These are phyloP conservation scores for Phaethon lepturus DNA, from an alignment of 2,113 vertebrate species.

Conservation along the genomic window DNA sequence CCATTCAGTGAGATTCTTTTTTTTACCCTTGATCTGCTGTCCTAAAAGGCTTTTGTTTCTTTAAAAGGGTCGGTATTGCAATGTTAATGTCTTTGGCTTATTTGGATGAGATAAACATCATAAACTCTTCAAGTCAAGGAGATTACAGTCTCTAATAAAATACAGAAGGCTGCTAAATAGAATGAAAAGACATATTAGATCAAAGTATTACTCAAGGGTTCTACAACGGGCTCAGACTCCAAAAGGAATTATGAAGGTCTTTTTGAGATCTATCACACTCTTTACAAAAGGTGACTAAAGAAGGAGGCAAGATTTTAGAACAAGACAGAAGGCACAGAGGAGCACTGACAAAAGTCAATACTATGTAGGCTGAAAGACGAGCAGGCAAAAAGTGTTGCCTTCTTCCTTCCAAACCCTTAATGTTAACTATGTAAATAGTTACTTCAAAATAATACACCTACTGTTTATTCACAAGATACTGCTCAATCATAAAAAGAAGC, in stretches of 20 bases:
- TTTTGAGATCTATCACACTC: background rate
- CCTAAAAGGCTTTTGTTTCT: background rate
- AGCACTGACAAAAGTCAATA: background rate
- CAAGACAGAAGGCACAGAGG: background rate
- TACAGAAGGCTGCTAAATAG: background rate
- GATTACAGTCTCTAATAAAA: slow-evolving; percentile 18
- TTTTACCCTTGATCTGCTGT: background rate
- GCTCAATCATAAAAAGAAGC: background rate
- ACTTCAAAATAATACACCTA: background rate
- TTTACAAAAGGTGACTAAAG: background rate
- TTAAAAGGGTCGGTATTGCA: background rate
- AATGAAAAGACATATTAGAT: slow-evolving; percentile 6
- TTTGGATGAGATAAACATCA: slow-evolving; percentile 30
- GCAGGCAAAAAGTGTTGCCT: background rate
- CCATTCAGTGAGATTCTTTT: background rate
- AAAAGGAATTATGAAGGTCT: slow-evolving; percentile 33
- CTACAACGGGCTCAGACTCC: background rate
- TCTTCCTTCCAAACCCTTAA: background rate
- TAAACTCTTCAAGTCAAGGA: slow-evolving; percentile 27
- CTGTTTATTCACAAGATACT: background rate
- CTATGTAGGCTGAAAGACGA: background rate
- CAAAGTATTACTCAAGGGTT: slow-evolving; percentile 7
- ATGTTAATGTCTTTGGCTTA: background rate
- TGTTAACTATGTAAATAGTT: background rate
- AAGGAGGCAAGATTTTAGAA: background rate